phyloP scores from a whole-genome alignment of 2,888 invertebrate genomes.

The Schrankia costaestrigalis region DNA sequence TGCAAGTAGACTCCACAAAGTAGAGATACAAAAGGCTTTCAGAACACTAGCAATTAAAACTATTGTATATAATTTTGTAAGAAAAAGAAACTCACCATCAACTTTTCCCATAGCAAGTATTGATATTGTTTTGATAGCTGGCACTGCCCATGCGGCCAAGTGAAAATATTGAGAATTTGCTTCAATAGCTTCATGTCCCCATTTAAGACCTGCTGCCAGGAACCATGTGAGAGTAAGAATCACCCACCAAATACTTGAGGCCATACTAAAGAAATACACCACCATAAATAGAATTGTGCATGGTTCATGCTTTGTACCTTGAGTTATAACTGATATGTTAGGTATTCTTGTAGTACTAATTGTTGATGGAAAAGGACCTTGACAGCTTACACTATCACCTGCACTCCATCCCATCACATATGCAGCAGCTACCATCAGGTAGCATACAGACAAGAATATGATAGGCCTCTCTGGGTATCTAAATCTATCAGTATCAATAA shows the following conservation, averaged over 20 bases:
- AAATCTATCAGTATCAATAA: constrained; percentile 96
- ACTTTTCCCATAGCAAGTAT: constrained; percentile 97
- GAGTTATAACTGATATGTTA: constrained; percentile 91
- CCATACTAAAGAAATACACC: constrained; percentile 97
- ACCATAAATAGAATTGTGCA: constrained; percentile 98
- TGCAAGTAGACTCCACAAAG: too few relatives aligned
- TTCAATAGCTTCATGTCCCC: constrained; percentile 99
- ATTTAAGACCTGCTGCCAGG: constrained; percentile 96
- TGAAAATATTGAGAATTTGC: constrained; percentile 98
- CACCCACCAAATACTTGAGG: constrained; percentile 99
- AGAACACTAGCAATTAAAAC: too few relatives aligned
- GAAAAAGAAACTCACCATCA: constrained; percentile 85
- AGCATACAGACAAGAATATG: constrained; percentile 97
- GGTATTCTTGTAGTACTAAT: constrained; percentile 85
- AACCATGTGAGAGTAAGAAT: constrained; percentile 98
- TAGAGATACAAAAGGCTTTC: neutral
- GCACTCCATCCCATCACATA: constrained; percentile 93
- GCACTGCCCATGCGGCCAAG: constrained; percentile 98
- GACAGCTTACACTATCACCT: constrained; percentile 90
- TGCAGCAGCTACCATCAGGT: constrained; percentile 95
- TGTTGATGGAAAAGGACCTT: constrained; percentile 88
- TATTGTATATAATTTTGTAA: too few relatives aligned
- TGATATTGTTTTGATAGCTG: constrained; percentile 96
- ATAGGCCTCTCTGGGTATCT: constrained; percentile 98
- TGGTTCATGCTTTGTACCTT: constrained; percentile 89